These are phyloP conservation scores for Gandaritis pyraliata DNA, from an alignment of 2,888 invertebrate genomes.

Conservation along the genomic window DNA sequence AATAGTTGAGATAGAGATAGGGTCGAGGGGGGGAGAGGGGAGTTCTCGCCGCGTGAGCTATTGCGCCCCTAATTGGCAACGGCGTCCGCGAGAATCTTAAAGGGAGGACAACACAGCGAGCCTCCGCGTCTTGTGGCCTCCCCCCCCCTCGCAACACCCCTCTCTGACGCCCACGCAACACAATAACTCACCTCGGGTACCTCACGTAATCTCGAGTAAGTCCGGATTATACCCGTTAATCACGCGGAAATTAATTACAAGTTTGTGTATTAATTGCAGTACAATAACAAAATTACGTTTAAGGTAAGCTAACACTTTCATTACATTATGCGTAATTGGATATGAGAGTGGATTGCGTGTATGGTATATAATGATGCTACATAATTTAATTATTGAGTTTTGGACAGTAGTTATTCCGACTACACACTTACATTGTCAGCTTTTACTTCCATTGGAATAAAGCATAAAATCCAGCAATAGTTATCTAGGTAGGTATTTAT, in stretches of 20 bases:
- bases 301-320: slow-evolving; percentile 47
- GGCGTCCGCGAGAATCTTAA: slow-evolving; percentile 85
- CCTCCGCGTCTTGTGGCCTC: slow-evolving; percentile 75
- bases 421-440: no score
- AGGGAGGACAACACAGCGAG: slow-evolving; percentile 79
- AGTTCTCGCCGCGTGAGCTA: slow-evolving; percentile 80
- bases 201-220: slow-evolving; percentile 82
- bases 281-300: slow-evolving; percentile 78
- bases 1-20: slow-evolving; percentile 59
- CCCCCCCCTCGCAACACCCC: slow-evolving; percentile 43
- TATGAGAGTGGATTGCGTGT: slow-evolving; percentile 4
- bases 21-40: slow-evolving; percentile 52
- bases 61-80: slow-evolving; percentile 84
- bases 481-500: background rate
- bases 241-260: slow-evolving; percentile 84
- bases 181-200: slow-evolving; percentile 78
- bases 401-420: no score
- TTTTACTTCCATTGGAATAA: background rate
- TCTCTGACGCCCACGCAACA: slow-evolving; percentile 64
- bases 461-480: no score
- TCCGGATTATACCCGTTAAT: slow-evolving; percentile 83
- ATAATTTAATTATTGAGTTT: background rate
- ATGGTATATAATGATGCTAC: background rate
- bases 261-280: slow-evolving; percentile 82
- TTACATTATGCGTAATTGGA: slow-evolving; percentile 21